phyloP scores from a whole-genome alignment of 2,797 vertebrate genomes.

The Smutsia gigantea region DNA sequence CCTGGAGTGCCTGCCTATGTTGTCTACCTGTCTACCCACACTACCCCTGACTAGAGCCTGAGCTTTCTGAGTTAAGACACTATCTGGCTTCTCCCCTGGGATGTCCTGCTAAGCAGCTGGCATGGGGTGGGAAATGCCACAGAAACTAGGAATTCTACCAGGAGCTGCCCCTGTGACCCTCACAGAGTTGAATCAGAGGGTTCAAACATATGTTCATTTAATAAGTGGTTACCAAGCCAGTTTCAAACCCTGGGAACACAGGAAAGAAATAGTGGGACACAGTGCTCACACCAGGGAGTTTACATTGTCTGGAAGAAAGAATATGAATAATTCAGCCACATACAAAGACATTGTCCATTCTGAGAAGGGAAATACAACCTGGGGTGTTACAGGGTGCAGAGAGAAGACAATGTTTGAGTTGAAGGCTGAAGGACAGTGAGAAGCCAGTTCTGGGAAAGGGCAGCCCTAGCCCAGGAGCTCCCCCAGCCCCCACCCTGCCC shows the following conservation, averaged over 20 bases:
- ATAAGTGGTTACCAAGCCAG: neutral
- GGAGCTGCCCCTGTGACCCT: neutral
- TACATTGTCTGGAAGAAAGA: neutral
- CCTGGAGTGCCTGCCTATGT: neutral
- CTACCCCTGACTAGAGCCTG: neutral
- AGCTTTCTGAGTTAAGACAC: rapidly evolving
- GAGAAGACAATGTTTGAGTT: neutral
- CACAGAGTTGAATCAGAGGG: neutral
- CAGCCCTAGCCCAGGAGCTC: neutral
- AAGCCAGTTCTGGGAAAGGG: neutral
- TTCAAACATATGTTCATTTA: neutral
- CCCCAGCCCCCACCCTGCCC: no score
- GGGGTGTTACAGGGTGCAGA: no score
- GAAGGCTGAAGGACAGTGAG: neutral
- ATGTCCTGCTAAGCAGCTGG: neutral
- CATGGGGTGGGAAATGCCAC: rapidly evolving
- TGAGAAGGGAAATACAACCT: rapidly evolving
- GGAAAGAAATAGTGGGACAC: neutral
- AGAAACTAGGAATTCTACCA: neutral
- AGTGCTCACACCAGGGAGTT: rapidly evolving
- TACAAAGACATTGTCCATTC: rapidly evolving
- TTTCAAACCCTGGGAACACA: neutral
- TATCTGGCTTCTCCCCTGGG: neutral
- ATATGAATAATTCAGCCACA: rapidly evolving
- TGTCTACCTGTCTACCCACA: neutral